Evolutionary conservation across 1,140 invertebrate species (phyloP), one percentile per base, ranked within the genome.

Genomic region (Drosophila bocqueti): DNA sequence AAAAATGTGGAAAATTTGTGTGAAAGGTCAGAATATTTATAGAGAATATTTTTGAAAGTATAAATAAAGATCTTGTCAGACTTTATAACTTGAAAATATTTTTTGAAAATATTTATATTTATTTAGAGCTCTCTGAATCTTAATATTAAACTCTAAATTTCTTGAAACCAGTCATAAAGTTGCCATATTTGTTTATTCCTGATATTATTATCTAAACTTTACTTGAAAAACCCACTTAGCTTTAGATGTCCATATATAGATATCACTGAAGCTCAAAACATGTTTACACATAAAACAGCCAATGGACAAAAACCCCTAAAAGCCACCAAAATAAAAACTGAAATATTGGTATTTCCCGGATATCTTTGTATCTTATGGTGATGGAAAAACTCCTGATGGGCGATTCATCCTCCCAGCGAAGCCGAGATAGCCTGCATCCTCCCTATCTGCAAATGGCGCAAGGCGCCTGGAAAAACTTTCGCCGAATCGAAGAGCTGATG

Each of bases 401-500:
- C 54, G 40, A 29, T n/a, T 38, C 15, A 57, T 38, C 18, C 21
- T 52, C 55, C 46, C 36, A 31, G n/a, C 26, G 1, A 13, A 31
- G 13, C n/a, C 11, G 18, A 47, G 18, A 47, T n/a, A 18, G 45
- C 45, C 38, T 67, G 18, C 26, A 50, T 67, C 62, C 71, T 61
- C 55, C 46, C 36, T 24, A 42, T 40, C 46, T 31, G 15, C 21
- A 16, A 64, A 40, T 31, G 26, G 26, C 26, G 26, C 26, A 29
- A 29, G 26, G 26, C 26, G 26, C 24, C 60, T 61, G 29, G 52
- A 18, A 50, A 64, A 76, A 76, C 74, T 76, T 76, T 76, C 74
- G 60, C 74, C 62, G 15, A 76, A 76, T 76, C 52, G 54, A 50
- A 67, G 60, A 73, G 54, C 67, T 60, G 69, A 72, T 72, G 69